Evolutionary conservation across 2,888 invertebrate species (phyloP), one percentile per base, ranked within the genome.

Genomic region (Acrobasis suavella): DNA sequence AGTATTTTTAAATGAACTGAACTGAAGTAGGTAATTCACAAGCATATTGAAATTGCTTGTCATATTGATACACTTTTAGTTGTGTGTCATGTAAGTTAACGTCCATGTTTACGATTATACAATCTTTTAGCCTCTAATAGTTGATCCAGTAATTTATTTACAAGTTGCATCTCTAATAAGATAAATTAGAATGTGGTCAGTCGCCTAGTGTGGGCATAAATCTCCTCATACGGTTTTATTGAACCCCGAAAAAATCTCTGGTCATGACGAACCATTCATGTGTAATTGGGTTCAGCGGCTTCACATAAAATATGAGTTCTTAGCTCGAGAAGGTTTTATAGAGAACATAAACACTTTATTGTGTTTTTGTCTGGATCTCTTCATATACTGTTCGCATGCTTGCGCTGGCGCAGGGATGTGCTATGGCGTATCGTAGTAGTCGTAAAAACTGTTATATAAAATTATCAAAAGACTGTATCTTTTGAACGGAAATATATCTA

Each of bases 291-390:
- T 83, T 89, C 87, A 87, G 73, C 85, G 85, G 82, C 83, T 83
- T 69, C 82, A 79, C 82, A 87, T 90, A 90, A 91, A 88, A 91
- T 91, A 90, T 87, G 85, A 86, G 89, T 82, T 86, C 83, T 83
- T 80, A 78, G 74, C 75, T 78, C 79, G 77, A 77, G 81, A 83
- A 77, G 80, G 82, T 88, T 91, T 91, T 91, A 91, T 91, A 82
- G 89, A 82, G 79, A 85, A 82, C 85, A 91, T 90, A 91, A 91
- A 91, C 85, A 83, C 82, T 90, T 91, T 89, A 89, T 89, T 87
- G 85, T 86, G 77, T 84, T 88, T 85, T 86, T 85, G 83, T 87
- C 72, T 77, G 77, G 69, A 72, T 73, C 71, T 71, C 74, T 80
- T 78, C 74, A 80, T 82, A 80, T 79, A 77, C 72, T 72, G 75